phyloP scores from a whole-genome alignment of 2,888 invertebrate genomes.

The Apodemia hepburni region DNA sequence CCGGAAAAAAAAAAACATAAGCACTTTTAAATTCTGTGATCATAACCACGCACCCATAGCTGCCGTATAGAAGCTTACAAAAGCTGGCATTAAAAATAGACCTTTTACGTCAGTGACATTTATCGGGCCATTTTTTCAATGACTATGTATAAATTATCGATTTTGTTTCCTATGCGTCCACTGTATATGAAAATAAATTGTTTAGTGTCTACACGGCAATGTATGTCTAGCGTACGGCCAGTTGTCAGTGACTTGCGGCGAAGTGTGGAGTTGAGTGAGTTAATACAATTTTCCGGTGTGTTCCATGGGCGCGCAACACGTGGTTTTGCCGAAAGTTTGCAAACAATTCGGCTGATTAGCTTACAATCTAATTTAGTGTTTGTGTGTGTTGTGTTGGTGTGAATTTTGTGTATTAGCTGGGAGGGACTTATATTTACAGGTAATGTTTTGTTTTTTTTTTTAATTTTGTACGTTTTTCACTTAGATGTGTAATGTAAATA shows the following conservation, averaged over 20 bases:
- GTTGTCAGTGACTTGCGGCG: slow-evolving; percentile 67
- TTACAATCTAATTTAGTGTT: slow-evolving; percentile 35
- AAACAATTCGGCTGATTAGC: slow-evolving; percentile 45
- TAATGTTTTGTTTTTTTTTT: background rate
- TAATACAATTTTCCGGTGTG: slow-evolving; percentile 47
- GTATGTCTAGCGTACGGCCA: slow-evolving; percentile 64
- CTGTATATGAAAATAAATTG: slow-evolving; percentile 70
- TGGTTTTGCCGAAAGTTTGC: slow-evolving; percentile 51
- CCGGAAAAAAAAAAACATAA: background rate
- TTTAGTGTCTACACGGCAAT: slow-evolving; percentile 59
- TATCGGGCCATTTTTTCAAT: slow-evolving; percentile 13
- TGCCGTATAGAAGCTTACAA: background rate
- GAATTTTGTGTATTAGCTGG: slow-evolving; percentile 5
- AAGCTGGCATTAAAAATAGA: slow-evolving; percentile 5
- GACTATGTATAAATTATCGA: slow-evolving; percentile 32
- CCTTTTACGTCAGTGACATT: slow-evolving; percentile 7
- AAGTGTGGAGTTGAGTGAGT: slow-evolving; percentile 51
- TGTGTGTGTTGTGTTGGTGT: slow-evolving; percentile 45
- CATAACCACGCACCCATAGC: background rate
- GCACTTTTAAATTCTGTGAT: background rate
- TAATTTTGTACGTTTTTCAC: too few species aligned
- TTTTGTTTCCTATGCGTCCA: slow-evolving; percentile 48
- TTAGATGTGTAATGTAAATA: too few species aligned
- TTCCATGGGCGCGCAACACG: slow-evolving; percentile 52
- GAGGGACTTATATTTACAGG: slow-evolving; percentile 22